Evolutionary conservation across 1,140 invertebrate genomes (phyloP), one percentile per base, ranked within the genome.

Genomic region (Planococcus citri): DNA sequence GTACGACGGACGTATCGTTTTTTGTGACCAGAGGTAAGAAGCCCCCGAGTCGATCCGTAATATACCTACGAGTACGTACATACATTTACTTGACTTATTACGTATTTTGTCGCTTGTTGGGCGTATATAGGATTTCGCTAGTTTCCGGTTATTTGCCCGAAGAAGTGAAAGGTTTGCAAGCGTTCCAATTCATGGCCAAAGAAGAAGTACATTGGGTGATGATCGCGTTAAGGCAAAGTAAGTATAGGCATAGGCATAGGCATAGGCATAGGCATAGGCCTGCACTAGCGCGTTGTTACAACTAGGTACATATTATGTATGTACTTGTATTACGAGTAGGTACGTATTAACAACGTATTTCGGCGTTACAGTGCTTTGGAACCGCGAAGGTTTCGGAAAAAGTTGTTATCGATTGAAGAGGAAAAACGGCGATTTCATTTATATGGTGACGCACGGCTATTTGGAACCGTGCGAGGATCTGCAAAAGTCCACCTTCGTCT

Each of bases 151-250:
- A 92, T 76, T 85, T 94, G 84, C 85, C 85, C 0, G 85, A 89
- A 68, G 91, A 94, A 79, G 88, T 94, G 9, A 82, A 83, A 24
- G 90, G 90, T 6, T 76, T 86, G 33, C 91, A 87, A 72, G 91
- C 89, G 0, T 93, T 94, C 75, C 85, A 85, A 71, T 94, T 89
- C 75, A 93, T 94, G 85, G 89, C 92, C 77, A 83, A 85, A 69
- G 89, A 93, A 67, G 92, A 94, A 76, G 87, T 90, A 4, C 82
- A 85, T 72, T 93, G 88, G 86, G 87, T 90, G 10, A 85, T 92
- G 75, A 85, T 92, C 33, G 90, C 88, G 0, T 82, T 94, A 68
- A 81, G 87, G 76, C 87, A 92, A 79, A 94, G 91, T 94, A 80
- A 88, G 87, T 83, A 1, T 33, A 8, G 29, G 6, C 69, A 27